Evolutionary conservation across 2,888 invertebrate species (phyloP).

Genomic region (Hirtodrosophila cameraria): DNA sequence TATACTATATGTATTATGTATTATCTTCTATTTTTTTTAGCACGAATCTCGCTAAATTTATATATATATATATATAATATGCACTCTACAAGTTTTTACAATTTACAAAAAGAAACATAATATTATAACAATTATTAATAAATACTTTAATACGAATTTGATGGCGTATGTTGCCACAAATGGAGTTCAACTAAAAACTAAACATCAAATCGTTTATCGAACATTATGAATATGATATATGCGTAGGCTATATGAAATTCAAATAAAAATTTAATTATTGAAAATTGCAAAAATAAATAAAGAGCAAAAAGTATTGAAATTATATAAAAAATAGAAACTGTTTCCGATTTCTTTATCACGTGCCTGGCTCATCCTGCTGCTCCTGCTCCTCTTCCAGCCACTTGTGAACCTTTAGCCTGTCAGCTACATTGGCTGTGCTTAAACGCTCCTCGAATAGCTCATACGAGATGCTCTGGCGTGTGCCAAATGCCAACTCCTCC

Average conservation of each 20-base stretch:
- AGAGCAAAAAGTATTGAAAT: slow-evolving; percentile 17
- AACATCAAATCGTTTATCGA: too few species aligned
- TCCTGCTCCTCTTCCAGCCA: slow-evolving; percentile 34
- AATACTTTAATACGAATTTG: slow-evolving; percentile 28
- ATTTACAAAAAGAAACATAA: slow-evolving; percentile 10
- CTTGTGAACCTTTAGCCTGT: slow-evolving; percentile 38
- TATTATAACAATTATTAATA: slow-evolving; percentile 46
- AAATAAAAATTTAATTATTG: slow-evolving; percentile 31
- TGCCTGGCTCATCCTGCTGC: neutral
- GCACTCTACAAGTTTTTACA: slow-evolving; percentile 43
- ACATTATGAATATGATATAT: too few species aligned
- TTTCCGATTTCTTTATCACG: neutral
- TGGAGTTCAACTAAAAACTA: too few species aligned
- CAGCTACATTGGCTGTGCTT: slow-evolving; percentile 18
- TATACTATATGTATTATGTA: slow-evolving; percentile 35
- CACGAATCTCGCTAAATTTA: slow-evolving; percentile 58
- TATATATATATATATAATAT: too few species aligned
- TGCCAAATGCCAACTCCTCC: slow-evolving; percentile 35
- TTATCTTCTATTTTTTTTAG: slow-evolving; percentile 46
- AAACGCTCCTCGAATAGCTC: slow-evolving; percentile 40
- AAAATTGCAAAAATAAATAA: slow-evolving; percentile 8
- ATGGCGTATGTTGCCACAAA: too few species aligned
- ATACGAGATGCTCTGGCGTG: slow-evolving; percentile 18
- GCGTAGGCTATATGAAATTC: neutral
- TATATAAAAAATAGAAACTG: slow-evolving; percentile 1